Evolutionary conservation across 2,888 invertebrate genomes (phyloP).

Genomic region (Cyclophora albipunctata): DNA sequence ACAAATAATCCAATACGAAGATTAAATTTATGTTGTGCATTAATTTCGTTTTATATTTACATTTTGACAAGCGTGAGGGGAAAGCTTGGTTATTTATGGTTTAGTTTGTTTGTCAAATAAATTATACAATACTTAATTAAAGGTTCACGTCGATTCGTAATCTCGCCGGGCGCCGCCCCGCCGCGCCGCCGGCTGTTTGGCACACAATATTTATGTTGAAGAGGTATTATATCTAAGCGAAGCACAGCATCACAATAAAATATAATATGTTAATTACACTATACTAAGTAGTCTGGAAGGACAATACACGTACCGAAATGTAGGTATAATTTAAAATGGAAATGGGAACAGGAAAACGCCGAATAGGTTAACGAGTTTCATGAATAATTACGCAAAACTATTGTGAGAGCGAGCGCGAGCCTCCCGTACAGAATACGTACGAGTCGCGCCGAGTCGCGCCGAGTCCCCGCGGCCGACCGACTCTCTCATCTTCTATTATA

Average conservation of each 20-base stretch:
- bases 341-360: constrained; percentile 33
- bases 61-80: constrained; percentile 63
- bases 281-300: constrained; percentile 33
- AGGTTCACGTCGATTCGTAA: constrained; percentile 18
- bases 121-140: constrained; percentile 22
- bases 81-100: constrained; percentile 49
- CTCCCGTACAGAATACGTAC: not conserved
- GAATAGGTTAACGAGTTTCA: constrained; percentile 37
- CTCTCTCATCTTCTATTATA: too few species aligned
- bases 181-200: constrained; percentile 29
- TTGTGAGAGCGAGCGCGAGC: constrained; percentile 22
- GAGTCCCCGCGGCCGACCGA: too few species aligned
- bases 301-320: constrained; percentile 32
- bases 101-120: constrained; percentile 12
- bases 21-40: constrained; percentile 54
- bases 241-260: constrained; percentile 41
- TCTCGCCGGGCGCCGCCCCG: not conserved
- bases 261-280: constrained; percentile 31
- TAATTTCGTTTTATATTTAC: constrained; percentile 53
- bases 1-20: constrained; percentile 47
- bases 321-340: constrained; percentile 41
- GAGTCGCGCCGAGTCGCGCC: not conserved
- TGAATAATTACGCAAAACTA: constrained; percentile 42
- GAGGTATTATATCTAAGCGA: constrained; percentile 32
- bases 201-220: constrained; percentile 38